Evolutionary conservation across 2,113 vertebrate genomes (phyloP).

Genomic region (Bubo blakistoni): DNA sequence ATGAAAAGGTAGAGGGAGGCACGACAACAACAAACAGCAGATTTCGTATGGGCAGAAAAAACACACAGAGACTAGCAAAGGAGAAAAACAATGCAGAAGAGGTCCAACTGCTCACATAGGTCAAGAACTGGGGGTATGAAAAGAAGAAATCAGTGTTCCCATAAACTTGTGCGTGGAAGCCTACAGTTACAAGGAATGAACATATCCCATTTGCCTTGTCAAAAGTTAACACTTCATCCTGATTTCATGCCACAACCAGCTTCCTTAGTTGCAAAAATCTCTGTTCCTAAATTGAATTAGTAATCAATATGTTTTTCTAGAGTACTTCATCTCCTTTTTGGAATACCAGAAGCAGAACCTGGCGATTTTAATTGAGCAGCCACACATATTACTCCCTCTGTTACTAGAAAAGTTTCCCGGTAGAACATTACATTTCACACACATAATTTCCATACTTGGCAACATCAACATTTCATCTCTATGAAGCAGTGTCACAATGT

Average conservation of each 20-base stretch:
- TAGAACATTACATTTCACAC: not conserved
- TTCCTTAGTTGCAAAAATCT: not conserved
- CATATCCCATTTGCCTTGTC: not conserved
- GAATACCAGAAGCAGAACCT: not conserved
- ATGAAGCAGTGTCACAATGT: not conserved
- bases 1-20: not conserved
- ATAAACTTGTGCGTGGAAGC: not conserved
- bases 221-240: not conserved
- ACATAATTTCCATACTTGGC: not conserved
- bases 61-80: not conserved
- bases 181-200: not conserved
- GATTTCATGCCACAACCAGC: not conserved
- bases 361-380: not conserved
- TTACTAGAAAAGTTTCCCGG: not conserved
- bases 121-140: not conserved
- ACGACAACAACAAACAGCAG: not conserved
- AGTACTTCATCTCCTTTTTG: not conserved
- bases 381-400: not conserved
- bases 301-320: not conserved
- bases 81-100: not conserved
- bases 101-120: not conserved
- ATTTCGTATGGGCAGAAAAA: not conserved
- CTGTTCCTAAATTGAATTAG: not conserved
- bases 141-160: not conserved
- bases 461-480: not conserved